phyloP scores from a whole-genome alignment of 2,113 vertebrate genomes.

The Hydrolagus affinis region DNA sequence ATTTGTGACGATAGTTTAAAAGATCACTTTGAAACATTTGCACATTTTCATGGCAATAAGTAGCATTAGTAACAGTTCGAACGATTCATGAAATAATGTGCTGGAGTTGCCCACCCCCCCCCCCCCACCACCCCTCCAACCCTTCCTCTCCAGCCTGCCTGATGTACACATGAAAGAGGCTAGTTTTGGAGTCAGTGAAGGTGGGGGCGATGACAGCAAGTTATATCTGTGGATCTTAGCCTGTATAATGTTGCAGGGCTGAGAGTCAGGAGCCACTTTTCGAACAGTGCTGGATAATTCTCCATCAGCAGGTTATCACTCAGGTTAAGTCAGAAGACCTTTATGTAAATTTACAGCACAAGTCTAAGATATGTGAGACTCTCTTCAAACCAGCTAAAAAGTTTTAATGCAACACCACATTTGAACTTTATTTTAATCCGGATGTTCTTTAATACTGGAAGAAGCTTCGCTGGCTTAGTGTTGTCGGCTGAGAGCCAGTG shows the following conservation, averaged over 20 bases:
- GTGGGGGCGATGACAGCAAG: conserved; percentile 23
- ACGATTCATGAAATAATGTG: conserved; percentile 19
- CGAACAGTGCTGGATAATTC: conserved; percentile 9
- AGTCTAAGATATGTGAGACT: conserved; percentile 8
- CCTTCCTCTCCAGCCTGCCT: background rate
- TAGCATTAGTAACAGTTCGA: background rate
- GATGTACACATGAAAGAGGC: conserved; percentile 14
- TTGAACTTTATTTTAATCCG: background rate
- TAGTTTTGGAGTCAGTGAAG: conserved; percentile 12
- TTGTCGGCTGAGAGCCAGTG: background rate
- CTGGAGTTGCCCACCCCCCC: background rate
- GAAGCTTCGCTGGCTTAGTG: background rate
- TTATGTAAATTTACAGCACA: conserved; percentile 27
- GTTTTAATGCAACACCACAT: conserved; percentile 19
- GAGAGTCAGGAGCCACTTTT: conserved; percentile 8
- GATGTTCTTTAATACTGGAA: background rate
- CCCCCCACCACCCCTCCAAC: too few species aligned
- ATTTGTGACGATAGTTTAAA: too few species aligned
- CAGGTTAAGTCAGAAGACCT: conserved; percentile 26
- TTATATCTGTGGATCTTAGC: conserved; percentile 23
- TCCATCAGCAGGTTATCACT: conserved; percentile 33
- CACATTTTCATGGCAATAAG: background rate
- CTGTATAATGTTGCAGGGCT: conserved; percentile 29
- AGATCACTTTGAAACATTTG: too few species aligned
- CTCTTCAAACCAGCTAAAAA: background rate